A percentile compares a stretch with the other conserved stretches of the same genome.
Conservation (phyloP, 2,888 invertebrate genomes). For the Microplitis deprimator region DNA sequence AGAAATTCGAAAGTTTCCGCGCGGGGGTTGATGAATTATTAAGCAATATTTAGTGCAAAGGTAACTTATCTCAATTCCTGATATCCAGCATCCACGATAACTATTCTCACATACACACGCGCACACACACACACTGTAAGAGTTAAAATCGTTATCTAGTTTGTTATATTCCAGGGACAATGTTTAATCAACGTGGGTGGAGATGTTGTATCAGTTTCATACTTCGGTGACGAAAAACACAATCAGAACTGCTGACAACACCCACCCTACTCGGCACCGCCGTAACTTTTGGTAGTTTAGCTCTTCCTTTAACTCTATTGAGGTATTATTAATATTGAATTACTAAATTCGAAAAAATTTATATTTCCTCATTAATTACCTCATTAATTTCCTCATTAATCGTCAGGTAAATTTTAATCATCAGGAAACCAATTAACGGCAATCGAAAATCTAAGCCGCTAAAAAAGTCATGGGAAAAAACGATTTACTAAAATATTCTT, state of each 20-base stretch:
- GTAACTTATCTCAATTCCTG: background rate
- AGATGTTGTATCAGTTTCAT: slow-evolving; percentile 89
- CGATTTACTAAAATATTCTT: background rate
- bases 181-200: slow-evolving; percentile 96
- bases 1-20: background rate
- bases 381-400: background rate
- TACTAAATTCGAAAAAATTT: background rate
- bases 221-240: slow-evolving; percentile 74
- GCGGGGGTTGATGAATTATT: background rate
- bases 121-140: too few relatives aligned
- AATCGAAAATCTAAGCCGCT: background rate
- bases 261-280: slow-evolving; percentile 67
- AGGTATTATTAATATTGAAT: background rate
- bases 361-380: background rate
- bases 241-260: slow-evolving; percentile 67
- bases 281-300: slow-evolving; percentile 51
- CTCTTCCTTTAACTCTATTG: background rate
- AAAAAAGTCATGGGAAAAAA: background rate
- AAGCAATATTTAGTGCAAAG: background rate
- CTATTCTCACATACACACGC: background rate
- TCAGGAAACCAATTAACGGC: background rate
- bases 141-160: slow-evolving; percentile 7
- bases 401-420: background rate
- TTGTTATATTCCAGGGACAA: slow-evolving; percentile 83
- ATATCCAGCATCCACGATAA: background rate